A percentile compares a stretch with the other conserved stretches of the same genome.
Conservation (phyloP, 2,797 vertebrate species). For the Poeciliopsis turneri region DNA sequence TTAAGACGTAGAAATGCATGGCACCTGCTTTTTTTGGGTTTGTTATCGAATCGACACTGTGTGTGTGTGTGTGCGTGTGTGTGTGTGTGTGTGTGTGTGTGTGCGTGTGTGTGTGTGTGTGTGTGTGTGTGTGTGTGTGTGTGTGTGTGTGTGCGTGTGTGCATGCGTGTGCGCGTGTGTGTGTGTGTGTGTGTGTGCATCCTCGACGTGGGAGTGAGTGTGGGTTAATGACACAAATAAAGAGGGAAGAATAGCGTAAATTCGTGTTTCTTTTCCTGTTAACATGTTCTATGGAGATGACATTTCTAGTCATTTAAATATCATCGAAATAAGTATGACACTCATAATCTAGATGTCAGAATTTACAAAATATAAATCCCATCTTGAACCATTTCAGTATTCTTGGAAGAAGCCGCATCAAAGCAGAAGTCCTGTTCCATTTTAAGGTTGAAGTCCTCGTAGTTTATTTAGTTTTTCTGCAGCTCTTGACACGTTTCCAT, state of each 20-base stretch:
- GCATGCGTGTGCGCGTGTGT: background rate
- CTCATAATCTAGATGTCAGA: too few species aligned
- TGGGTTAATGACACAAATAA: background rate
- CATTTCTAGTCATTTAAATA: background rate
- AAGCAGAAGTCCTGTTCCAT: background rate
- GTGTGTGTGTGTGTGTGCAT: constrained; percentile 8
- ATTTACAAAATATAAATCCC: background rate
- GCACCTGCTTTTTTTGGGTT: background rate
- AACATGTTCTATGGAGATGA: background rate
- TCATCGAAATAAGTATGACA: too few species aligned
- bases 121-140: constrained; percentile 19
- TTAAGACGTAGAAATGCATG: constrained; percentile 29
- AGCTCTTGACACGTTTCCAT: background rate
- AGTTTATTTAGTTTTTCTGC: background rate
- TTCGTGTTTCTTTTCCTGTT: background rate
- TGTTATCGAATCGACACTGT: too few species aligned
- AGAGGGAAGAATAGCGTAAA: background rate
- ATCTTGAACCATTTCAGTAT: background rate
- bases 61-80: too few species aligned
- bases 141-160: background rate
- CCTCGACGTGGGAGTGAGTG: background rate
- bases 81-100: too few species aligned
- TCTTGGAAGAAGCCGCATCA: background rate
- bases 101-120: too few species aligned
- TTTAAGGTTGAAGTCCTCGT: background rate